These are phyloP conservation scores for Chaetodon auriga DNA, from an alignment of 2,113 vertebrate species.

Conservation along the genomic window DNA sequence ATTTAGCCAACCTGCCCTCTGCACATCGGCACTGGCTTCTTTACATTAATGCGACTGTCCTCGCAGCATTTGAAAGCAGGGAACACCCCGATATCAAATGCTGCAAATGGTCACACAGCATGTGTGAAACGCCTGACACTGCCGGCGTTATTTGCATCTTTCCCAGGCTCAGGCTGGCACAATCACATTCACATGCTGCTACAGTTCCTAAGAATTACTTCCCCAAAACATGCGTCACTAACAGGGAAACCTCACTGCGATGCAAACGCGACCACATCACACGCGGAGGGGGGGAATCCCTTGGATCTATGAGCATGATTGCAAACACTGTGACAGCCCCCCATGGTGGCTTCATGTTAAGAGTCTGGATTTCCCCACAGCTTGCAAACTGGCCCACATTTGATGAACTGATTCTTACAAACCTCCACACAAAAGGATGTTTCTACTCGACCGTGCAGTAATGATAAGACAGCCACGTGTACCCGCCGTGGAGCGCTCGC, in stretches of 20 bases:
- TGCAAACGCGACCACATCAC: slow-evolving; percentile 32
- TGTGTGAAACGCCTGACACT: slow-evolving; percentile 27
- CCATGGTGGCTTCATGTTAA: slow-evolving; percentile 73
- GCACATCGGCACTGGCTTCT: slow-evolving; percentile 15
- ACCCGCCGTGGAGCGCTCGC: neutral
- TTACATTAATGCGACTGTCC: neutral
- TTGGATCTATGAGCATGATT: slow-evolving; percentile 36
- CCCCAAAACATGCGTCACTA: slow-evolving; percentile 37
- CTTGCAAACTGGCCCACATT: slow-evolving; percentile 32
- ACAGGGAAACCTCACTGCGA: slow-evolving; percentile 61
- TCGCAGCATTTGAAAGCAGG: slow-evolving; percentile 36
- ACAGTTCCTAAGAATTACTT: slow-evolving; percentile 66
- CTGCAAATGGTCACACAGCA: slow-evolving; percentile 31
- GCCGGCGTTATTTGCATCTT: slow-evolving; percentile 72
- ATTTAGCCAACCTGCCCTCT: slow-evolving; percentile 43
- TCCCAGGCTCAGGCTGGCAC: slow-evolving; percentile 50
- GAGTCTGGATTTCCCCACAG: slow-evolving; percentile 74
- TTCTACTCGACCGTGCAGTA: neutral
- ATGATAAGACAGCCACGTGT: neutral
- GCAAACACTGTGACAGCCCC: slow-evolving; percentile 35
- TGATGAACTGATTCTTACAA: slow-evolving; percentile 13
- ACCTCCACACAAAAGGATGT: neutral
- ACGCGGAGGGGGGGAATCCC: slow-evolving; percentile 70
- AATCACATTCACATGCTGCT: slow-evolving; percentile 45
- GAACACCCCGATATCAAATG: slow-evolving; percentile 68